Percentiles rank a stretch among this genome's conserved stretches.
Evolutionary conservation across 1,140 invertebrate genomes (phyloP).

Genomic region (Sinonovacula constricta): DNA sequence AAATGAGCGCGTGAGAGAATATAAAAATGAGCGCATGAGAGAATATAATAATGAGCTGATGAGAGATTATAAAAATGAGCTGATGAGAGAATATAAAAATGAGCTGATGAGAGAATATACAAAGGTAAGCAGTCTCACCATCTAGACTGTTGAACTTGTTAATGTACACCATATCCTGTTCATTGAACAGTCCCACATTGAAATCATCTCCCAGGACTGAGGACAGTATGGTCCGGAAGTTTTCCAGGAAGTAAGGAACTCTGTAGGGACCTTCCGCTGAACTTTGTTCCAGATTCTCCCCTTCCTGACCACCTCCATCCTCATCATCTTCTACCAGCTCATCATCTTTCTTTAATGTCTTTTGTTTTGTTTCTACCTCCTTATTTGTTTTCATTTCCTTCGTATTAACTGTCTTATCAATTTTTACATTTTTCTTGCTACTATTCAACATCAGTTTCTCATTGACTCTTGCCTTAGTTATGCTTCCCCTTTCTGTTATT

Average conservation of each 20-base stretch:
- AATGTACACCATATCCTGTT: constrained; percentile 74
- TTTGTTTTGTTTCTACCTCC: background rate
- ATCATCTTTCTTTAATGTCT: background rate
- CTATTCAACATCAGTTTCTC: constrained; percentile 6
- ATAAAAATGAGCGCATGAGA: too few relatives aligned
- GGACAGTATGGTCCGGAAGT: constrained; percentile 78
- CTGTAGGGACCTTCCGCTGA: constrained; percentile 25
- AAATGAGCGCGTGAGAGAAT: too few relatives aligned
- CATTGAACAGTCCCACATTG: constrained; percentile 77
- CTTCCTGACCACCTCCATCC: background rate
- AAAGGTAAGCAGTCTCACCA: constrained; percentile 70
- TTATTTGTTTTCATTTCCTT: background rate
- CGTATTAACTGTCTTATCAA: background rate
- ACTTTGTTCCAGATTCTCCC: background rate
- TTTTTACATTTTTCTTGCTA: background rate
- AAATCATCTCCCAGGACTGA: constrained; percentile 75
- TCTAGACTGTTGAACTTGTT: constrained; percentile 72
- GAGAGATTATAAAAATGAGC: too few relatives aligned
- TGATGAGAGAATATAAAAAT: too few relatives aligned
- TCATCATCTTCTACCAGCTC: constrained; percentile 17
- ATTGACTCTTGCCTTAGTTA: background rate
- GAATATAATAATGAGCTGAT: too few relatives aligned
- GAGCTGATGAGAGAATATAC: too few relatives aligned
- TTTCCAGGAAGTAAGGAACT: constrained; percentile 78
- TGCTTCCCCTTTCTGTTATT: background rate